Base-by-base conservation (phyloP, 1,140 invertebrate species). In the Leguminivora glycinivorella region DNA sequence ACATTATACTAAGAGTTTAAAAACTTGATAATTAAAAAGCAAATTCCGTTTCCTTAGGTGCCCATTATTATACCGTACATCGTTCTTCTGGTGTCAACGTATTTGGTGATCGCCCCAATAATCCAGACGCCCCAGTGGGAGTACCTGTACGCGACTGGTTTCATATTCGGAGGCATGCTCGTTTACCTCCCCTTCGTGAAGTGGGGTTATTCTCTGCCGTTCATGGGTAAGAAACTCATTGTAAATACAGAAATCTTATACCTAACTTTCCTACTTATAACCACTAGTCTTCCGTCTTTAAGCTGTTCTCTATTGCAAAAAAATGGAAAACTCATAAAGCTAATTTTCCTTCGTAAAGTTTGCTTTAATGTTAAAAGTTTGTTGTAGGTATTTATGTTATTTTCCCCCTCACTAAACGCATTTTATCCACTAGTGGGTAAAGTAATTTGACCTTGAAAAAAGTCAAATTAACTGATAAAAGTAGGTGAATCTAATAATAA, bases 131-230 rank as follows among this genome's bases (percentile, higher is more conserved):
- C 98, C 2, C 95, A 96, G 85, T 95, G 96, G 83, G 96, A 97
- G 92, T 98, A 98, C 91, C 91, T 99, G 73, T 99, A 99, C 85
- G 98, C 98, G 17, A 93, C 95, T 68, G 92, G 95, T 40, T 99
- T 99, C 92, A 97, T 98, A 76, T 87, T 97, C 14, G 95, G 95
- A 60, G 98, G 98, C 47, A 93, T 98, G 80, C 88, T 98, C 38
- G 96, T 99, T 89, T 99, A 99, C 90, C 92, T 99, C 80, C 98
- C 98, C 38, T 98, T 98, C 87, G 97, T 99, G 38, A 95, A 98
- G 84, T 96, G 96, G 90, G 95, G 96, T 87, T 94, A 95, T 91
- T 95, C 95, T 71, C 93, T 96, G 68, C 94, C 94, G 75, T 96
- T 95, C 79, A 97, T 97, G 96, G 96, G 96, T 97, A 93, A 95